phyloP scores from a whole-genome alignment of 2,113 vertebrate genomes.

The Erythrocercus mccallii region DNA sequence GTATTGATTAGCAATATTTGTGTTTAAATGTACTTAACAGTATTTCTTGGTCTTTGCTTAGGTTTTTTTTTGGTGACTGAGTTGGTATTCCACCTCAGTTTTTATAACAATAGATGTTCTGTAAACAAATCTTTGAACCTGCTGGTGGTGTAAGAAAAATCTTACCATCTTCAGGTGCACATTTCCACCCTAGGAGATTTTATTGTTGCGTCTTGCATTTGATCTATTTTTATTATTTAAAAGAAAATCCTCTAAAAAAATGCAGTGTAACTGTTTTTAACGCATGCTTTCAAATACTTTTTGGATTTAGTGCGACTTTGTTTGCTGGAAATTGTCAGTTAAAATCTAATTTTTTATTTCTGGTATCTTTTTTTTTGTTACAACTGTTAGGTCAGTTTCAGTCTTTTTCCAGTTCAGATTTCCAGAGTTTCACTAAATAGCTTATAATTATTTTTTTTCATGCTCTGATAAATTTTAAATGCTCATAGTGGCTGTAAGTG shows the following conservation, averaged over 20 bases:
- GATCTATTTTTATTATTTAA: not conserved
- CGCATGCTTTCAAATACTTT: not conserved
- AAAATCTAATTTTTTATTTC: not conserved
- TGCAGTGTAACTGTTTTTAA: not conserved
- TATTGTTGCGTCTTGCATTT: not conserved
- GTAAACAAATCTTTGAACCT: not conserved
- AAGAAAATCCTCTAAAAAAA: not conserved
- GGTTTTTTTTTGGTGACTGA: not conserved
- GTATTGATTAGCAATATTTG: not conserved
- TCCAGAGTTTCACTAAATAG: not conserved
- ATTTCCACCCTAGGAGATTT: not conserved
- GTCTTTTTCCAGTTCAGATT: not conserved
- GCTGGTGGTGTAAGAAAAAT: not conserved
- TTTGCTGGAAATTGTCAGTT: not conserved
- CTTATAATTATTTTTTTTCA: not conserved
- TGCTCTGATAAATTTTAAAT: constrained; percentile 5
- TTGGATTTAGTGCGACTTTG: not conserved
- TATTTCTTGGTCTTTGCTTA: not conserved
- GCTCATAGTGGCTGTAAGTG: not conserved
- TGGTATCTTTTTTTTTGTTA: not conserved
- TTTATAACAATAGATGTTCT: not conserved
- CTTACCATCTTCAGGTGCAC: not conserved
- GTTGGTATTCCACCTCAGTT: not conserved
- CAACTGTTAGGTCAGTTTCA: not conserved
- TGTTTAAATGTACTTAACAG: not conserved